Evolutionary conservation across 2,888 invertebrate species (phyloP), one percentile per base, ranked within the genome.

Genomic region (Portevinia maculata): DNA sequence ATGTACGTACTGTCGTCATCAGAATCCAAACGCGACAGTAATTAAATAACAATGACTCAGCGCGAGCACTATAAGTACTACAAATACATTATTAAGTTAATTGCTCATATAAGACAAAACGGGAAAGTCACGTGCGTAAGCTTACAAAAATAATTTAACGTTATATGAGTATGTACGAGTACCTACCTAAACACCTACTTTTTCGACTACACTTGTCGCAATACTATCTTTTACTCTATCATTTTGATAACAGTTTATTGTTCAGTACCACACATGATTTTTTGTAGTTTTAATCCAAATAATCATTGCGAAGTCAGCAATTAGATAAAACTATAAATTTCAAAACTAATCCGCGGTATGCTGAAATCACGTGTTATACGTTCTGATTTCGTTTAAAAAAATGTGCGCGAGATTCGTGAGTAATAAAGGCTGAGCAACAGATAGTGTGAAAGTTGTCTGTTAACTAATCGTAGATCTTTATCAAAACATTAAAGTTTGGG

Each of bases 91-190:
- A 19, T 44, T 44, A 13, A 39, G 44, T 9, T 44, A 39, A 39
- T 15, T 15, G 13, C 19, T 17, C 21, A 11, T 44, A 11, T n/a
- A 5, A 44, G 11, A 21, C 5, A 11, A 44, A 44, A 44, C 19
- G 3, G 44, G 44, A 21, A 44, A 44, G 19, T 44, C 19, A 9
- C 44, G 44, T 44, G 44, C 44, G 44, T 44, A 9, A 44, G 44
- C 44, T 44, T 8, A 17, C 9, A 3, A 44, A 44, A 11, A 9
- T 44, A 1, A 4, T 9, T 17, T 44, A 17, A 44, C 44, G 19
- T 44, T 4, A 44, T 5, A 44, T 11, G 15, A 15, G 11, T 44
- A 19, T 19, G 8, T 8, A 17, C 13, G n/a, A 0, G 1, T 3
- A 41, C 7, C 1, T 39, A 8, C 7, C 6, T 39, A 8, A 13